Base-by-base conservation (phyloP, 2,797 vertebrate genomes). In the Choloepus didactylus region DNA sequence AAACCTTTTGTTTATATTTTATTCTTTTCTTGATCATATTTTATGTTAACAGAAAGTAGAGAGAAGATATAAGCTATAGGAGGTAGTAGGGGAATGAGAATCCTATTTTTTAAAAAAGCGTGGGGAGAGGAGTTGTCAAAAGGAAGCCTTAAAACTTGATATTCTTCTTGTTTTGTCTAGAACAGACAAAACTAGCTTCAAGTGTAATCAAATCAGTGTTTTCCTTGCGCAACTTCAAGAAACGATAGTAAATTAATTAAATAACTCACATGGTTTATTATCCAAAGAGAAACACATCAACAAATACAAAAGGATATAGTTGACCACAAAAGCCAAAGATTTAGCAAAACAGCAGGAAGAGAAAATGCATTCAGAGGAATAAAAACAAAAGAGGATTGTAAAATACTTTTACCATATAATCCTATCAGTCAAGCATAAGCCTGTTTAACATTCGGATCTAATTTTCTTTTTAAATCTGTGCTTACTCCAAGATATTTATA, bases 21-120 rank as follows among this genome's bases (percentile, higher is more conserved):
- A 87, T 66, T 91, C 10, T 77, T 35, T 31, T 67, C n/a, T 95
- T 67, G 83, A 60, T 82, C 14, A 9, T 75, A 72, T 82, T 95
- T 72, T 86, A 67, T 56, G 12, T 83, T 94, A 87, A 70, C 56
- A 86, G 79, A 95, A 85, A 82, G 27, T 38, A 75, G 29, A 86
- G 81, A 76, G 73, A 46, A 70, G 19, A 81, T 93, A 81, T 21
- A 38, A 91, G 25, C 46, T 87, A 2, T 88, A 75, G 18, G 31
- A 92, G 23, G 56, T 38, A 73, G 15, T 38, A 69, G 44, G 21
- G 41, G 12, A 3, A 31, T 73, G 27, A 92, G 80, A 85, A 86
- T 35, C 31, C 15, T 51, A n/a, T 79, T 92, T 75, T 56, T n/a
- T 79, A 89, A 49, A 27, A 46, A 75, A 49, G 44, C 21, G 27